Evolutionary conservation across 2,888 invertebrate species (phyloP).

Genomic region (Rhodophaea formosa): DNA sequence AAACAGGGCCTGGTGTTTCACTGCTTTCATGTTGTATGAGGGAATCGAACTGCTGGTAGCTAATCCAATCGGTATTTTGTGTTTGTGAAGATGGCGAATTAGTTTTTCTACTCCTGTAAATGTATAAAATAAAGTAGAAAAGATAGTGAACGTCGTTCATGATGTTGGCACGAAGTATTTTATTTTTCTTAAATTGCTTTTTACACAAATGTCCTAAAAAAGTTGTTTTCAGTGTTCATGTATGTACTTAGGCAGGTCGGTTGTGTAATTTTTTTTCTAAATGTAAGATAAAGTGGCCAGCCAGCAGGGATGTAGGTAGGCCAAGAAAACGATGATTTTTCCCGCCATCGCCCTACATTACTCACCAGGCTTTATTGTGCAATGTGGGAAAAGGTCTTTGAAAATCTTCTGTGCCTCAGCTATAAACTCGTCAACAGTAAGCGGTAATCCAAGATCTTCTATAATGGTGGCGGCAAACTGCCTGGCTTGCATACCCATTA

Average conservation of each 20-base stretch:
- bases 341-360: slow-evolving; percentile 26
- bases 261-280: too few species aligned
- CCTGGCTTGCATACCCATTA: slow-evolving; percentile 86
- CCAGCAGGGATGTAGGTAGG: too few species aligned
- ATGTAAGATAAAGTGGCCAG: too few species aligned
- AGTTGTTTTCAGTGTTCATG: too few species aligned
- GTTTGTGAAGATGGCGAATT: slow-evolving; percentile 85
- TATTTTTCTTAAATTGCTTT: too few species aligned
- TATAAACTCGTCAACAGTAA: slow-evolving; percentile 85
- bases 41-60: slow-evolving; percentile 91
- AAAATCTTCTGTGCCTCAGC: slow-evolving; percentile 77
- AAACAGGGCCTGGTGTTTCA: slow-evolving; percentile 85
- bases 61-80: slow-evolving; percentile 89
- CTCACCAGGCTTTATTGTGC: slow-evolving; percentile 86
- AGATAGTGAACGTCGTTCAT: too few species aligned
- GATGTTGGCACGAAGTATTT: too few species aligned
- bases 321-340: too few species aligned
- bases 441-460: slow-evolving; percentile 82
- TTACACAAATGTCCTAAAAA: too few species aligned
- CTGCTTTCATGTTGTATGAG: slow-evolving; percentile 86
- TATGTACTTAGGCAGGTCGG: too few species aligned
- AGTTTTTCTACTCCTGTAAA: slow-evolving; percentile 87
- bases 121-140: neutral
- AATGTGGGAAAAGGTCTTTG: slow-evolving; percentile 81
- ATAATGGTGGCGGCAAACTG: slow-evolving; percentile 83